Conservation (phyloP, 2,888 invertebrate species). For the Orthonevra nobilis region DNA sequence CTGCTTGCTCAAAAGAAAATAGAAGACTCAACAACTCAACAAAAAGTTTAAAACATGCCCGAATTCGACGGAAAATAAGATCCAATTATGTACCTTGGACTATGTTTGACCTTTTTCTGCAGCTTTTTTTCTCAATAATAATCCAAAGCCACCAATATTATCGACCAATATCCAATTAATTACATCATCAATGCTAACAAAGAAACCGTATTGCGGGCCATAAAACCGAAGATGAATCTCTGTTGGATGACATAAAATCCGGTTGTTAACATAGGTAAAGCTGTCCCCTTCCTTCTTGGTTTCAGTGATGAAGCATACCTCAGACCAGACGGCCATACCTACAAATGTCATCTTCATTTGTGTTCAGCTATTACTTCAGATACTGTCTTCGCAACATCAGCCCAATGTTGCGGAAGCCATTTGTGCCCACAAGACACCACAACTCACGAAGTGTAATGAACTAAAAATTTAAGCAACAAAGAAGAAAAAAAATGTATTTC, state of each 20-base stretch:
- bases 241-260: not conserved
- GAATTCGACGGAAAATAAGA: too few relatives aligned
- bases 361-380: not conserved
- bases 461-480: constrained; percentile 10
- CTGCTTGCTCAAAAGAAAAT: too few relatives aligned
- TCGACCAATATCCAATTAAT: not conserved
- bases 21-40: too few relatives aligned
- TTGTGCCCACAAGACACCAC: not conserved
- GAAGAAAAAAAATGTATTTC: not conserved
- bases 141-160: too few relatives aligned
- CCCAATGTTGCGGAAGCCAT: constrained; percentile 8
- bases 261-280: not conserved
- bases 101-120: too few relatives aligned
- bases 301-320: too few relatives aligned
- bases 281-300: too few relatives aligned
- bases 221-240: too few relatives aligned
- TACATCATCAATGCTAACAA: not conserved
- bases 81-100: too few relatives aligned
- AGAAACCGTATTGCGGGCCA: not conserved
- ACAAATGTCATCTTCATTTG: not conserved
- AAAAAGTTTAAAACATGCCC: too few relatives aligned
- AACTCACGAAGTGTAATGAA: constrained; percentile 19
- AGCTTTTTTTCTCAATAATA: not conserved
- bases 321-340: not conserved
- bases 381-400: constrained; percentile 4